These are phyloP conservation scores for Matsumyia berberina DNA, from an alignment of 2,888 invertebrate genomes.

Conservation along the genomic window DNA sequence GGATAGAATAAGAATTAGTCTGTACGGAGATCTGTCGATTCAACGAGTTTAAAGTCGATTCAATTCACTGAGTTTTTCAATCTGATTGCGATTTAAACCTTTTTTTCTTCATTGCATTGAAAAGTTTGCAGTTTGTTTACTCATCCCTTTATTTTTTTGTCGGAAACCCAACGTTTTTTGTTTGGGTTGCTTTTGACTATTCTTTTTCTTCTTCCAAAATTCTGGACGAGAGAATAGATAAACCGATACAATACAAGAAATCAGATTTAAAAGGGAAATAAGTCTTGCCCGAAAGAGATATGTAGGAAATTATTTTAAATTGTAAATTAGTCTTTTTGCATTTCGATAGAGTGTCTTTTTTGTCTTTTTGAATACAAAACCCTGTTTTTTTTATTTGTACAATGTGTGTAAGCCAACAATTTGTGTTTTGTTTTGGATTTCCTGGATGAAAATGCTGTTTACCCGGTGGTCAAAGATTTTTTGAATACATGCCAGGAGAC, in stretches of 20 bases:
- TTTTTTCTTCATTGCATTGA: background rate
- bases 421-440: background rate
- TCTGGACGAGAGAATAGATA: background rate
- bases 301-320: background rate
- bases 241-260: slow-evolving; percentile 4
- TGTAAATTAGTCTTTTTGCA: slow-evolving; percentile 17
- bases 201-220: background rate
- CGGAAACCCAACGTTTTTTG: background rate
- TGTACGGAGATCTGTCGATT: slow-evolving; percentile 10
- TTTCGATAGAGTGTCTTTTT: slow-evolving; percentile 1
- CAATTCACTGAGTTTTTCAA: slow-evolving; percentile 9
- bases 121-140: slow-evolving; percentile 19
- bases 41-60: slow-evolving; percentile 10
- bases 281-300: slow-evolving; percentile 1
- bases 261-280: slow-evolving; percentile 1
- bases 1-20: background rate
- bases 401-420: background rate
- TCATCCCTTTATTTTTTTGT: background rate
- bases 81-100: slow-evolving; percentile 11
- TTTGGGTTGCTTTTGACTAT: background rate
- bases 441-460: background rate
- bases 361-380: background rate
- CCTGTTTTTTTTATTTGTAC: background rate
- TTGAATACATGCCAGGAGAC: slow-evolving; percentile 12
- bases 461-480: background rate